These are phyloP conservation scores for Montipora capricornis DNA, from an alignment of 64 coral and sea anemone species.

Conservation along the genomic window DNA sequence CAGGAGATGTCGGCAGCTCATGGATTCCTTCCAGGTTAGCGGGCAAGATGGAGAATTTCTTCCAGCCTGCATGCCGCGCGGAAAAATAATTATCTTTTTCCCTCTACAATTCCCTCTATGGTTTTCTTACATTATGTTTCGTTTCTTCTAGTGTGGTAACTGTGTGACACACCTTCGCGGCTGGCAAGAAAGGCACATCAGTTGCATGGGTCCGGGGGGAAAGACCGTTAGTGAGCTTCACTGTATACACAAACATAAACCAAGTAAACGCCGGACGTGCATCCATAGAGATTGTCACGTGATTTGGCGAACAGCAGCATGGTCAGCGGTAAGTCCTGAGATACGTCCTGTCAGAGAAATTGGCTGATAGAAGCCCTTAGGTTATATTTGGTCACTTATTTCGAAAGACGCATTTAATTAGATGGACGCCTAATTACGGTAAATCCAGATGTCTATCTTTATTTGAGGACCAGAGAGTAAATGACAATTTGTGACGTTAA, in stretches of 20 bases:
- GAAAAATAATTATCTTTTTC: neutral
- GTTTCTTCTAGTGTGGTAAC: conserved; percentile 60
- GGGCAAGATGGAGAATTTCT: too few species aligned
- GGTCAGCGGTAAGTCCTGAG: conserved; percentile 61
- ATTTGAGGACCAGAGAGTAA: too few species aligned
- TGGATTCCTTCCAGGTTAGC: too few species aligned
- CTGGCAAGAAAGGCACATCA: conserved; percentile 55
- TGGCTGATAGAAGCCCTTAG: too few species aligned
- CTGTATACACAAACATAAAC: conserved; percentile 62
- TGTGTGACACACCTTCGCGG: conserved; percentile 74
- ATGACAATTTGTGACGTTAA: too few species aligned
- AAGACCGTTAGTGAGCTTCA: conserved; percentile 40
- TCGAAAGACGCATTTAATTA: too few species aligned
- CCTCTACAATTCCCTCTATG: neutral
- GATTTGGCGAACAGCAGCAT: conserved; percentile 61
- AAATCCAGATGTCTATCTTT: too few species aligned
- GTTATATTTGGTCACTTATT: too few species aligned
- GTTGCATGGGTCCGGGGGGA: conserved; percentile 58
- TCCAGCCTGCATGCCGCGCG: too few species aligned
- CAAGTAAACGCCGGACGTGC: conserved; percentile 52
- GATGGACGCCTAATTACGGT: too few species aligned
- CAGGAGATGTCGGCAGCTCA: too few species aligned
- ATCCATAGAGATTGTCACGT: conserved; percentile 71
- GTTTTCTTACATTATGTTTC: neutral
- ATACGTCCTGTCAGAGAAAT: too few species aligned